Evolutionary conservation across 2,888 invertebrate species (phyloP).

Genomic region (Notodromas monacha): DNA sequence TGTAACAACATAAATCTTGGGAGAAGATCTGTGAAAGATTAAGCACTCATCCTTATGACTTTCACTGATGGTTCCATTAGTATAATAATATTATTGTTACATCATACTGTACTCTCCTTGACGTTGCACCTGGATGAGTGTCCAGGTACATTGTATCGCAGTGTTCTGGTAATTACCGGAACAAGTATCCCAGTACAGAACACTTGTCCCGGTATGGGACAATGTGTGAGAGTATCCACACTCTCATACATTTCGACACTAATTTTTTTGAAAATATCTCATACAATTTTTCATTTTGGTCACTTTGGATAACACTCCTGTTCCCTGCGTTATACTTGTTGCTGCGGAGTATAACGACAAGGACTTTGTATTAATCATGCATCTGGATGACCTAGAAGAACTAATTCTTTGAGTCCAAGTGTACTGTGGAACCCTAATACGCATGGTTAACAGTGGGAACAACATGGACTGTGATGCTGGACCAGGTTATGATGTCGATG

Average conservation of each 20-base stretch:
- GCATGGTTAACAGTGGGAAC: background rate
- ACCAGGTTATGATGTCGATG: conserved; percentile 1
- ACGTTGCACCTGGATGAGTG: too few relatives aligned
- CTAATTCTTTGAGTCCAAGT: conserved; percentile 1
- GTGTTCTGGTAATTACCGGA: too few relatives aligned
- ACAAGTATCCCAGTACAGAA: too few relatives aligned
- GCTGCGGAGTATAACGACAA: conserved; percentile 4
- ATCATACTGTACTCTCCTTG: too few relatives aligned
- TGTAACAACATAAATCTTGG: conserved; percentile 1
- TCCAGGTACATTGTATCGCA: too few relatives aligned
- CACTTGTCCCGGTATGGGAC: too few relatives aligned
- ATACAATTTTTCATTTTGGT: conserved; percentile 2
- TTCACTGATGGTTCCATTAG: background rate
- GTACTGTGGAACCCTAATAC: conserved; percentile 2
- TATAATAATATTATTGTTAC: background rate
- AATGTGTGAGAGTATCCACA: too few relatives aligned
- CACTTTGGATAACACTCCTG: conserved; percentile 1
- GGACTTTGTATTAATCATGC: conserved; percentile 1
- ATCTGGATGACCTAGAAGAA: conserved; percentile 4
- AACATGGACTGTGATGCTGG: conserved; percentile 1
- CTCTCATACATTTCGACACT: background rate
- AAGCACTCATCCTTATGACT: background rate
- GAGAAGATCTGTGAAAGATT: background rate
- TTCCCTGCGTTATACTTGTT: conserved; percentile 4
- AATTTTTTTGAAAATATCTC: background rate